A percentile compares a stretch with the other conserved stretches of the same genome.
These are phyloP conservation scores for Clupea harengus DNA, from an alignment of 2,113 vertebrate genomes.

Conservation along the genomic window DNA sequence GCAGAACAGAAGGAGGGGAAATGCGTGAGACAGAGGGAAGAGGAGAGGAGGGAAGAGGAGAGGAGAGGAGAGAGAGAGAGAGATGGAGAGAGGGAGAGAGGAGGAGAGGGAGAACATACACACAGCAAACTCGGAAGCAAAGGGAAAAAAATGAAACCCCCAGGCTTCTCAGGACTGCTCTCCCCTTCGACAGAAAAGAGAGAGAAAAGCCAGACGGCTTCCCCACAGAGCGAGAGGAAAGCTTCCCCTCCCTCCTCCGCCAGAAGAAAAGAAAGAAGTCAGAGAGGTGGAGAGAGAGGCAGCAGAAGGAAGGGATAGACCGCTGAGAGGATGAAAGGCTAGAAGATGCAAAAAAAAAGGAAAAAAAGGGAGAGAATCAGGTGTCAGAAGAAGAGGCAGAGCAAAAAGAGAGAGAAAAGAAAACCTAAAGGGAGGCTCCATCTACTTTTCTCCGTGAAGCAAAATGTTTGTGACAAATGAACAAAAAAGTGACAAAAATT, in stretches of 20 bases:
- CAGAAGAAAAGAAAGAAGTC: neutral
- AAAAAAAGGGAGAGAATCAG: neutral
- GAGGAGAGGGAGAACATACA: neutral
- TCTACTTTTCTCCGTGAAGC: neutral
- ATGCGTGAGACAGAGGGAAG: neutral
- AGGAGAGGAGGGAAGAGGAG: neutral
- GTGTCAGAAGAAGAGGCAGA: neutral
- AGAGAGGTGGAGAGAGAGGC: neutral
- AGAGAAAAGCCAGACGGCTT: neutral
- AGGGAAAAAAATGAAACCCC: neutral
- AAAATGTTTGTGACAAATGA: slow-evolving; percentile 2
- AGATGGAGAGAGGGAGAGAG: neutral
- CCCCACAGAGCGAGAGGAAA: neutral
- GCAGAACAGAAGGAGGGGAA: neutral
- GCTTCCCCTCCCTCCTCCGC: neutral
- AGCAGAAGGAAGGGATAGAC: neutral
- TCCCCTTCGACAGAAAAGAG: neutral
- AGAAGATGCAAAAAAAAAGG: neutral
- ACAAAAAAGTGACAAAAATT: slow-evolving; percentile 2
- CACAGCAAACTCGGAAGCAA: neutral
- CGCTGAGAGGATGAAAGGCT: neutral
- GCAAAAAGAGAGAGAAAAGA: neutral
- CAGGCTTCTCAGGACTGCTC: neutral
- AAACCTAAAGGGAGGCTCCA: neutral
- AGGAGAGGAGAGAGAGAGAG: neutral